A percentile compares a stretch with the other conserved stretches of the same genome.
These are phyloP conservation scores for Athene noctua DNA, from an alignment of 2,113 vertebrate genomes.

Conservation along the genomic window DNA sequence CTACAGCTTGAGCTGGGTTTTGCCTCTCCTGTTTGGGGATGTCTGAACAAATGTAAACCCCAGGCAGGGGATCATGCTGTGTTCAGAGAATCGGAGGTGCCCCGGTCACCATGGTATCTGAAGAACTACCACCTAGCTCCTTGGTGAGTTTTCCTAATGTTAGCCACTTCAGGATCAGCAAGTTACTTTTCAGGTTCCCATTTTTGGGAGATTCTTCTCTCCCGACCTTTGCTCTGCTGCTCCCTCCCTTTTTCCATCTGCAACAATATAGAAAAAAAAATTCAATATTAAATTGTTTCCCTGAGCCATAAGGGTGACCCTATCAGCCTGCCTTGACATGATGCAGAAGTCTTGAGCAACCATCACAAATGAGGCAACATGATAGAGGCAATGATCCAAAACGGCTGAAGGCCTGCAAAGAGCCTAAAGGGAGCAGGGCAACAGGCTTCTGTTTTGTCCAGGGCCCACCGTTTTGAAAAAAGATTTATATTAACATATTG, in stretches of 20 bases:
- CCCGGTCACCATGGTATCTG: neutral
- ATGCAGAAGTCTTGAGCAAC: neutral
- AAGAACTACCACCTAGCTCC: neutral
- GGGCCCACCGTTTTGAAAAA: neutral
- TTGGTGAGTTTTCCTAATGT: neutral
- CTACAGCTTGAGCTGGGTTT: neutral
- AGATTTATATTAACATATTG: neutral
- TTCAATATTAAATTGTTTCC: neutral
- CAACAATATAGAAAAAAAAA: neutral
- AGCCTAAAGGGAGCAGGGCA: neutral
- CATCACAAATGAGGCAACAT: neutral
- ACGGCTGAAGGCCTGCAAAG: neutral
- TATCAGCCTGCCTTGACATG: neutral
- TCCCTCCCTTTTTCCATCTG: neutral
- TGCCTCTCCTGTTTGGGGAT: neutral
- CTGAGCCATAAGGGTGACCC: neutral
- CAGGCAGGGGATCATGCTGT: neutral
- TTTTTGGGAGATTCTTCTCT: neutral
- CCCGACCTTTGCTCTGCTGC: neutral
- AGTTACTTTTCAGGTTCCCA: neutral
- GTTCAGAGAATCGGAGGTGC: neutral
- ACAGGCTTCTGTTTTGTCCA: neutral
- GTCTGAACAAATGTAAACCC: neutral
- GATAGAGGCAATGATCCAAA: fast-evolving
- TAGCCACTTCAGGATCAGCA: neutral